Base-by-base conservation (phyloP, 2,797 vertebrate genomes). In the Myotis daubentonii region DNA sequence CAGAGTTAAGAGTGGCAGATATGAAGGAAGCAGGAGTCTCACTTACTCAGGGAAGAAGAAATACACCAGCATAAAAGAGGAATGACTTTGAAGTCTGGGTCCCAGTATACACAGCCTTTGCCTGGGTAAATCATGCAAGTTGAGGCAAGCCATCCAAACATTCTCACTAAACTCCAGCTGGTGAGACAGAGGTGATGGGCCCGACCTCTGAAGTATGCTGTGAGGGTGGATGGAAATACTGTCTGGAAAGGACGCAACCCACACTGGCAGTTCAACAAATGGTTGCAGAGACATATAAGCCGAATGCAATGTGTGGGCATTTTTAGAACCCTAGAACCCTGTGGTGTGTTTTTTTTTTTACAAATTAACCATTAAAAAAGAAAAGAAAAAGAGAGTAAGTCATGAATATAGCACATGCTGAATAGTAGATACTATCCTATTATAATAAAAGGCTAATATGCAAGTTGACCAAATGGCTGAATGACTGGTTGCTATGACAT, bases 51-150 rank as follows among this genome's bases (percentile, higher is more conserved):
- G 86, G 53, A 33, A 36, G 2, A 78, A 11, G 16, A 62, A 2
- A 62, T 3, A 5, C 44, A 22, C 70, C 57, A 57, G 33, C 60
- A 25, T 10, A 15, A 57, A 33, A 60, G 7, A 72, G 17, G 23
- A 91, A 66, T 19, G 23, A 51, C 33, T 38, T 41, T 49, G 38
- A 62, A 36, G 6, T n/a, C 78, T 28, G 38, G 47, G 13, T 57
- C 28, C n/a, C n/a, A 1, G 0, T 0, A 44, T 0, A 44, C 11
- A 8, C 0, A 60, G n/a, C 17, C 19, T 79, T 30, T 68, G 28
- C 55, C 49, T 38, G 16, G 19, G 13, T 68, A 49, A 12, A n/a
- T 47, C 1, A 4, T 76, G 10, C 12, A 20, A 30, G 47, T 75
- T 8, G 5, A 66, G 33, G 44, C 78, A 78, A 57, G 36, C 33